A percentile compares a stretch with the other conserved stretches of the same genome.
Conservation (phyloP, 2,113 vertebrate genomes). For the Platichthys flesus region DNA sequence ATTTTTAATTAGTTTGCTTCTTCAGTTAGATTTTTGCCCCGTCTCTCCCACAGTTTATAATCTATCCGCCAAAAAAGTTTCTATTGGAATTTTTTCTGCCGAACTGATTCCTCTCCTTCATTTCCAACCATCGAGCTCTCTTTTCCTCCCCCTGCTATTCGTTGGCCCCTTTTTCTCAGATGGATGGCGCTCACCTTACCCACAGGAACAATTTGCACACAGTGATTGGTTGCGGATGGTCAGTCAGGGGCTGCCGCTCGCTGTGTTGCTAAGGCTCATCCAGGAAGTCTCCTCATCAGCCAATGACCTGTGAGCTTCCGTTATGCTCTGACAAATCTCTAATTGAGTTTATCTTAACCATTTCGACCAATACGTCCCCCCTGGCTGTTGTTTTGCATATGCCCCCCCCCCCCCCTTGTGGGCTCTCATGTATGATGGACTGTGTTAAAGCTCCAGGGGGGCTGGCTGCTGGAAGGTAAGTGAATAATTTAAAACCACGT, state of each 20-base stretch:
- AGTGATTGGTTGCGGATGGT: slow-evolving; percentile 52
- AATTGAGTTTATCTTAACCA: slow-evolving; percentile 8
- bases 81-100: neutral
- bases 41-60: neutral
- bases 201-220: slow-evolving; percentile 6
- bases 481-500: slow-evolving; percentile 64
- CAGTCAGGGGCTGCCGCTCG: slow-evolving; percentile 16
- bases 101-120: too few species aligned
- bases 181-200: slow-evolving; percentile 32
- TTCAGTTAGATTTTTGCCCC: neutral
- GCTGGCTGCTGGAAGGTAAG: slow-evolving; percentile 28
- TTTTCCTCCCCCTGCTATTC: slow-evolving; percentile 2
- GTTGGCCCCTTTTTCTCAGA: slow-evolving; percentile 20
- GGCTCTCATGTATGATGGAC: slow-evolving; percentile 33
- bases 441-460: slow-evolving; percentile 9
- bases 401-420: neutral
- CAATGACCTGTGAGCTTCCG: slow-evolving; percentile 36
- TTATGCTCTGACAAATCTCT: slow-evolving; percentile 3
- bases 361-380: slow-evolving; percentile 2
- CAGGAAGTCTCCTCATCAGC: slow-evolving; percentile 28
- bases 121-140: neutral
- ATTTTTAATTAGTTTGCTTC: neutral
- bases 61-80: neutral
- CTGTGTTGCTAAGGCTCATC: slow-evolving; percentile 54
- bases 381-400: slow-evolving; percentile 23